Evolutionary conservation across 2,797 vertebrate genomes (phyloP).

Genomic region (Perodicticus potto): DNA sequence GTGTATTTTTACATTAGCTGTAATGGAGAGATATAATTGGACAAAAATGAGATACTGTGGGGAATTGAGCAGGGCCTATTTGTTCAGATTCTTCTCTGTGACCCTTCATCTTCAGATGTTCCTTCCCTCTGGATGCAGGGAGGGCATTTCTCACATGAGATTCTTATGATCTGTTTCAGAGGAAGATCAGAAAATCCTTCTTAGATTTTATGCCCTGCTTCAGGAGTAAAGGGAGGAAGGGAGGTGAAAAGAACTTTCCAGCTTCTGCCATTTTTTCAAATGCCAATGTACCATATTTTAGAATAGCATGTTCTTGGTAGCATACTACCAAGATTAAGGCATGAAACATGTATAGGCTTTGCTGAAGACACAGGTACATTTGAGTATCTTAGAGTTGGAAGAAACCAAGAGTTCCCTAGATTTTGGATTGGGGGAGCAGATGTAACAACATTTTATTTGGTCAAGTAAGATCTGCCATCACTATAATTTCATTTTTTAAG

Average conservation of each 20-base stretch:
- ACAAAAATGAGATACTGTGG: background rate
- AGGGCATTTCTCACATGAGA: background rate
- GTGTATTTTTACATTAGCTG: background rate
- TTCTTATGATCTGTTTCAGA: background rate
- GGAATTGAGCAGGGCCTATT: background rate
- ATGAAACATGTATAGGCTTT: background rate
- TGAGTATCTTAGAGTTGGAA: background rate
- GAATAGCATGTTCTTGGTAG: background rate
- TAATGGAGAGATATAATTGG: background rate
- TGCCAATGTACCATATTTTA: background rate
- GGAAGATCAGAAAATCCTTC: background rate
- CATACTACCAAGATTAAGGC: background rate
- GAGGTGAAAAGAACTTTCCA: background rate
- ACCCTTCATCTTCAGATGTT: background rate
- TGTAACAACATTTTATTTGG: background rate
- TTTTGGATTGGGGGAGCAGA: background rate
- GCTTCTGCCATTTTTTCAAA: background rate
- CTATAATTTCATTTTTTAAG: background rate
- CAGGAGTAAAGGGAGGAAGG: background rate
- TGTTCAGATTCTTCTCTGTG: background rate
- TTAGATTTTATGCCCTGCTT: background rate
- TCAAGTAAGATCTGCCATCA: background rate
- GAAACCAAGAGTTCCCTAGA: conserved; percentile 9
- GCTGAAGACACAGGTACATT: background rate
- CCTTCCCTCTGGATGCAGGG: background rate